These are phyloP conservation scores for Enteromius thamalakanensis DNA, from an alignment of 2,797 vertebrate genomes.

Conservation along the genomic window DNA sequence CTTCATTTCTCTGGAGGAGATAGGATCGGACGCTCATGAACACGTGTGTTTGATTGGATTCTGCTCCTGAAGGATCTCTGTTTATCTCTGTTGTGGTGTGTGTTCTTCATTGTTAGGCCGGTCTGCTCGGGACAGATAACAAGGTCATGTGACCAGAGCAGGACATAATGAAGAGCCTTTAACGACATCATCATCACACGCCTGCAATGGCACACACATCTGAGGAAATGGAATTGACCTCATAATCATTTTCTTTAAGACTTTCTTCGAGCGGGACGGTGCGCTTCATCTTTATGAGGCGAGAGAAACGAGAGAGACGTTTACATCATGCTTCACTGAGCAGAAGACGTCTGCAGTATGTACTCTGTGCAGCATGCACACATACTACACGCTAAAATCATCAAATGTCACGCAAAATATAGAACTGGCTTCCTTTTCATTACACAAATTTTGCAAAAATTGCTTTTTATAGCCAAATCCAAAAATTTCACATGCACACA, in stretches of 20 bases:
- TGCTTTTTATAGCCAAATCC: too few species aligned
- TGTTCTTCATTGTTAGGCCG: conserved; percentile 66
- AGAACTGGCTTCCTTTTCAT: neutral
- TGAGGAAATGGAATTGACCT: neutral
- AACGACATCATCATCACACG: conserved; percentile 67
- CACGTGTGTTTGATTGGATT: neutral
- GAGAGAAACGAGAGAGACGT: neutral
- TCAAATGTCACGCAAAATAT: neutral
- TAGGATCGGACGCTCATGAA: too few species aligned
- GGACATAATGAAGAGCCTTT: conserved; percentile 67
- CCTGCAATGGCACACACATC: neutral
- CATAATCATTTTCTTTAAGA: conserved; percentile 3
- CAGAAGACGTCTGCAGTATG: neutral
- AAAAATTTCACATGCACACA: too few species aligned
- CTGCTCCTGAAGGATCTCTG: conserved; percentile 53
- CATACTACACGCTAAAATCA: neutral
- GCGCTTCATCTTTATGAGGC: neutral
- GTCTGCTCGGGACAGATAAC: conserved; percentile 74
- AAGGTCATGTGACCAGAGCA: conserved; percentile 68
- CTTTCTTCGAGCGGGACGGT: neutral
- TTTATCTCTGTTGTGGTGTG: conserved; percentile 66
- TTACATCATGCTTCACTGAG: neutral
- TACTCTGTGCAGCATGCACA: neutral
- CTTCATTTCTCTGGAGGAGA: neutral
- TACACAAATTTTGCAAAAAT: neutral